Percentiles rank a stretch among this genome's conserved stretches.
Evolutionary conservation across 2,888 invertebrate genomes (phyloP).

Genomic region (Patella pellucida): DNA sequence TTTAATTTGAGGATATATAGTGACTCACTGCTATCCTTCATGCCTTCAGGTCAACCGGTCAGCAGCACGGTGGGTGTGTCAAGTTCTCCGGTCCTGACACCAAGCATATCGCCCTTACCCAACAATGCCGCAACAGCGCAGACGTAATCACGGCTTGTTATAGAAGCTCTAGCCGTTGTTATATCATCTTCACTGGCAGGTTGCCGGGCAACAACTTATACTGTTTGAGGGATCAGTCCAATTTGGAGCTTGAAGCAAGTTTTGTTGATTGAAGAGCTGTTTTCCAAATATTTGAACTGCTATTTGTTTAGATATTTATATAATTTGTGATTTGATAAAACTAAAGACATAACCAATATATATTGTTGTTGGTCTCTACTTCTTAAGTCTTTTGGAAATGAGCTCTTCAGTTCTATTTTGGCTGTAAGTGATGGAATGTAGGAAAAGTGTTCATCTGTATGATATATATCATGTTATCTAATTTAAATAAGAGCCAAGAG

Average conservation of each 20-base stretch:
- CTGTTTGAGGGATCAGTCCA: neutral
- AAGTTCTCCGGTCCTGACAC: conserved; percentile 64
- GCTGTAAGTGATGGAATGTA: too few relatives aligned
- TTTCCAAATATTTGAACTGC: neutral
- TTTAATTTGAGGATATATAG: neutral
- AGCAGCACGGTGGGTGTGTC: conserved; percentile 59
- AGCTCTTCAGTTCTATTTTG: too few relatives aligned
- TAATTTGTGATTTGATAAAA: too few relatives aligned
- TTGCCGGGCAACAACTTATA: neutral
- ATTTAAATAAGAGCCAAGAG: neutral
- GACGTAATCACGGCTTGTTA: conserved; percentile 40
- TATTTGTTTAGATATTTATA: too few relatives aligned
- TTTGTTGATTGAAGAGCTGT: conserved; percentile 7
- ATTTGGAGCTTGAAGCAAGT: neutral
- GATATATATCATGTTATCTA: too few relatives aligned
- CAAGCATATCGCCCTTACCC: conserved; percentile 64
- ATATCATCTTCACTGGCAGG: conserved; percentile 4
- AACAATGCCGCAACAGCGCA: conserved; percentile 60
- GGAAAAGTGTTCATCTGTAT: too few relatives aligned
- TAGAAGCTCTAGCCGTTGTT: conserved; percentile 18
- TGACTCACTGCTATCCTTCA: conserved; percentile 12
- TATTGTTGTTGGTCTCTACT: too few relatives aligned
- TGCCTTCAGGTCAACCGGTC: conserved; percentile 49
- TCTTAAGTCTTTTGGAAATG: too few relatives aligned
- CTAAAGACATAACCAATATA: too few relatives aligned